Base-by-base conservation (phyloP, 2,113 vertebrate genomes). In the Cinclus cinclus region DNA sequence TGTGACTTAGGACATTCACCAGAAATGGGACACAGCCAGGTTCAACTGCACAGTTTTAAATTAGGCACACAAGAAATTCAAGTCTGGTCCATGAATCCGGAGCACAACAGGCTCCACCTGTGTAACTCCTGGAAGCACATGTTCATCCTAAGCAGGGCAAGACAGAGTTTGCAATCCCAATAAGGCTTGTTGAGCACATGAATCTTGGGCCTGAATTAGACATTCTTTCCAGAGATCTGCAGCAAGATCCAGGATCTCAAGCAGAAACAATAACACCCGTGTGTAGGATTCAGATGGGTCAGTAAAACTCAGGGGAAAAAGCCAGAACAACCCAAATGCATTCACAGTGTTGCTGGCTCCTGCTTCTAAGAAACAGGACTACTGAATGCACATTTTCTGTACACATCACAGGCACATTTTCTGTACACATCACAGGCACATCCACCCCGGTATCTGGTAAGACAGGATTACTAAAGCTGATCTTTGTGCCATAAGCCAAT, bases 101-200 rank as follows among this genome's bases (percentile, higher is more conserved):
- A 95, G 67, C 0, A 0, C 64, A 91, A 74, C 33, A 83, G 44
- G 52, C 5, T 78, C 39, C 44, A 39, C 27, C 41, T 25, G 9
- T 68, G 41, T 39, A 84, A 55, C 12, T 25, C 25, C 52, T 59
- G 42, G 49, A 90, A 78, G 33, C 35, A 39, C 19, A 64, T 37
- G 55, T 60, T 55, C n/a, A 70, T 21, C n/a, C 24, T 19, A 63
- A 52, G 2, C 68, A 83, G 35, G 91, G 64, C 46, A 67, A 83
- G 76, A 41, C 18, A 39, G 16, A 33, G 24, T 60, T 35, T 50
- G 23, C 74, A 80, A 83, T 31, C 28, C 30, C 87, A 39, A 0
- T 44, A 53, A 65, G 25, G 42, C n/a, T 62, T 3, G 1, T 0
- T 11, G 35, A 81, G 46, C 49, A 44, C 35, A 30, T 1, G 3